phyloP scores from a whole-genome alignment of 2,113 vertebrate species.

The Oncorhynchus tshawytscha region DNA sequence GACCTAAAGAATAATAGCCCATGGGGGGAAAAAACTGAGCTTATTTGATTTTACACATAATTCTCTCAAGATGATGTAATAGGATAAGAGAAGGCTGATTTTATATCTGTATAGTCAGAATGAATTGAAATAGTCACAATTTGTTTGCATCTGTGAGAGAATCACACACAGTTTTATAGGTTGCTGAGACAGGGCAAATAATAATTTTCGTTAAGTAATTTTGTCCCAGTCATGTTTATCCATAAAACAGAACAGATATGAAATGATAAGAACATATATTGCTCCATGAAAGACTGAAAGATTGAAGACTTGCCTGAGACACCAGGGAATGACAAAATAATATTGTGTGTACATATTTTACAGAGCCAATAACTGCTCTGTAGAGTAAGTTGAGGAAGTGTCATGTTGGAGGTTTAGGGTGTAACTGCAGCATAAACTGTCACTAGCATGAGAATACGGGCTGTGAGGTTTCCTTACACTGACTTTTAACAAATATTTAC shows the following conservation, averaged over 20 bases:
- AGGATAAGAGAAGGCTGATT: neutral
- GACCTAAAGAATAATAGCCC: neutral
- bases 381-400: neutral
- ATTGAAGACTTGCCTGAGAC: too few species aligned
- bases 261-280: too few species aligned
- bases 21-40: neutral
- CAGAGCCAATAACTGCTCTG: neutral
- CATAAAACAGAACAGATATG: too few species aligned
- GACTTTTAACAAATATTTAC: slow-evolving; percentile 73
- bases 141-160: neutral
- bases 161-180: neutral
- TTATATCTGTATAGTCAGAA: neutral
- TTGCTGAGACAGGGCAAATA: too few species aligned
- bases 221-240: too few species aligned
- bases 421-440: slow-evolving; percentile 53
- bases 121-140: too few species aligned
- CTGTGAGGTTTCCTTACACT: slow-evolving; percentile 46
- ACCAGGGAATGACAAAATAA: too few species aligned
- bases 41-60: neutral
- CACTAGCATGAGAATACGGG: slow-evolving; percentile 61
- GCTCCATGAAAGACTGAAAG: too few species aligned
- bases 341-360: neutral
- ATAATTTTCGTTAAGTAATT: too few species aligned
- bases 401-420: slow-evolving; percentile 34
- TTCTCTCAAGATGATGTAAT: neutral